phyloP scores from a whole-genome alignment of 2,113 vertebrate genomes.

The Guaruba guarouba region DNA sequence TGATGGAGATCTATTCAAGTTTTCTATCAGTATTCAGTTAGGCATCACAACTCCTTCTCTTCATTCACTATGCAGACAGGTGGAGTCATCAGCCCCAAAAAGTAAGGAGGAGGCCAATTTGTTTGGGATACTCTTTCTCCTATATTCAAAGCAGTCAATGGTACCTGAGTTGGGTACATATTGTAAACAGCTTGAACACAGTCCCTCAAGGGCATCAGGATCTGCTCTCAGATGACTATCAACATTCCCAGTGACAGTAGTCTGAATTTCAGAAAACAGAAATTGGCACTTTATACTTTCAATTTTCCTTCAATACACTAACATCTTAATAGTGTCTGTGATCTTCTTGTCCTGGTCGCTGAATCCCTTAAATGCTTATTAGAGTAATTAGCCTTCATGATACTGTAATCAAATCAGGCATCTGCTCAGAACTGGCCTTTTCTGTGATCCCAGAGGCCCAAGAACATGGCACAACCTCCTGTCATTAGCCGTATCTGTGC shows the following conservation, averaged over 20 bases:
- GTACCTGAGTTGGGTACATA: not conserved
- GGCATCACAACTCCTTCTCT: not conserved
- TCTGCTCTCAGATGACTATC: not conserved
- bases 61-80: not conserved
- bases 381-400: constrained; percentile 39
- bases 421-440: constrained; percentile 42
- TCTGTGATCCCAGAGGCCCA: not conserved
- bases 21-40: not conserved
- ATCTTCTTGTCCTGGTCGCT: constrained; percentile 9
- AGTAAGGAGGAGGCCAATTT: not conserved
- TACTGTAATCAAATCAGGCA: not conserved
- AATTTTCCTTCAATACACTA: constrained; percentile 29
- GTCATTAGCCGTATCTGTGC: not conserved
- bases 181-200: not conserved
- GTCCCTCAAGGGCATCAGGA: not conserved
- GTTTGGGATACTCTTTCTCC: not conserved
- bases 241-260: not conserved
- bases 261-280: constrained; percentile 1
- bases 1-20: not conserved
- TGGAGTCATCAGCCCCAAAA: not conserved
- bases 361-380: constrained; percentile 23
- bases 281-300: constrained; percentile 3
- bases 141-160: not conserved
- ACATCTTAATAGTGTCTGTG: constrained; percentile 26
- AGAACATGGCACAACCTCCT: not conserved